Conservation (phyloP, 2,888 invertebrate genomes). For the Oxystoma pomonae region DNA sequence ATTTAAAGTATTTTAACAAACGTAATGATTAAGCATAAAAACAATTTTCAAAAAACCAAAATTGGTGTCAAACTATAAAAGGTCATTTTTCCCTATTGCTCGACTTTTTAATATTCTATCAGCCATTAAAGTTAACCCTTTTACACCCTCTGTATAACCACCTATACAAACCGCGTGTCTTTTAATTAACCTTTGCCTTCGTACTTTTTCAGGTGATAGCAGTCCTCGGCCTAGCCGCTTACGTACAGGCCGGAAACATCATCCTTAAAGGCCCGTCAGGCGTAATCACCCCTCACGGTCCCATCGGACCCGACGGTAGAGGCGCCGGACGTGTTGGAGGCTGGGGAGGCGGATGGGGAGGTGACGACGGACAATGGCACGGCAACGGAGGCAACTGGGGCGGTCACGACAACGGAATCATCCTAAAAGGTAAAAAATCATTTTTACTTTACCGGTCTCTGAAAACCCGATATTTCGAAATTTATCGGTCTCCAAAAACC, state of each 20-base stretch:
- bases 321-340: slow-evolving; percentile 18
- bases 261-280: slow-evolving; percentile 25
- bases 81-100: no score
- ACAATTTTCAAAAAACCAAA: background rate
- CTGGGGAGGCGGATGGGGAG: slow-evolving; percentile 15
- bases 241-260: slow-evolving; percentile 18
- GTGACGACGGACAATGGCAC: slow-evolving; percentile 15
- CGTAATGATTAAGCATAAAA: background rate
- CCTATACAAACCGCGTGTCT: background rate
- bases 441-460: no score
- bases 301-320: slow-evolving; percentile 24
- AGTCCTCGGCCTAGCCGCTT: slow-evolving; percentile 20
- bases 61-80: no score
- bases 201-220: slow-evolving; percentile 16
- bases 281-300: slow-evolving; percentile 23
- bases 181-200: background rate
- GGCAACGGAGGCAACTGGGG: slow-evolving; percentile 8
- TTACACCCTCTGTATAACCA: background rate
- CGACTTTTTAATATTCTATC: no score
- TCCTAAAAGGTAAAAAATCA: slow-evolving; percentile 24
- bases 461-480: no score
- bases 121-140: no score
- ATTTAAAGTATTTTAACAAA: no score
- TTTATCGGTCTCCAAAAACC: no score
- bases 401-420: slow-evolving; percentile 13